Conservation (phyloP, 2,797 vertebrate genomes). For the Ceyx erithaca region DNA sequence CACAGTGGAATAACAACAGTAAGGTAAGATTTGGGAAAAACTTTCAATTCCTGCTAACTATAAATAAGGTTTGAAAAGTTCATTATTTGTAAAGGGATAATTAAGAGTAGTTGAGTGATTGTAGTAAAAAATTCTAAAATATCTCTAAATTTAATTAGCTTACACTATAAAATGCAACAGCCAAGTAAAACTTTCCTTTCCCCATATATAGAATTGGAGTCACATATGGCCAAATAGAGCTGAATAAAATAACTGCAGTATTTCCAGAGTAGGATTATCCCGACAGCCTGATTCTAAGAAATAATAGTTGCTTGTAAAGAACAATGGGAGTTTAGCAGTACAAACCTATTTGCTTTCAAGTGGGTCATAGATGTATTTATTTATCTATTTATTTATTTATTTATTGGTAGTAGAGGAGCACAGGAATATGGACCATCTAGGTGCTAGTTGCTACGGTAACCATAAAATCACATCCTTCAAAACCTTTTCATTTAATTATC, state of each 20-base stretch:
- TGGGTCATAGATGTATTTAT: not conserved
- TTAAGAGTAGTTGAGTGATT: not conserved
- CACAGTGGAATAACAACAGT: not conserved
- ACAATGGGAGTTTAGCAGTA: not conserved
- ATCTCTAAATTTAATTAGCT: not conserved
- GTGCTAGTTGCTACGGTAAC: conserved; percentile 34
- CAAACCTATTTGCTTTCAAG: conserved; percentile 29
- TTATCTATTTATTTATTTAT: not conserved
- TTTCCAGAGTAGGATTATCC: not conserved
- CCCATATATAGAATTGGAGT: not conserved
- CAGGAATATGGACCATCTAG: conserved; percentile 9
- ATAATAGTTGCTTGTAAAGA: not conserved
- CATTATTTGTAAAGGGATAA: not conserved
- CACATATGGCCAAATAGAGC: not conserved
- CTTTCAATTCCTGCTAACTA: not conserved
- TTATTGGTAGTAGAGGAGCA: not conserved
- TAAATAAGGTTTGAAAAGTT: not conserved
- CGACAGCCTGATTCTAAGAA: not conserved
- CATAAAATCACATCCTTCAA: conserved; percentile 22
- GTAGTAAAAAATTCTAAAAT: not conserved
- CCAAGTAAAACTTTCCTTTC: not conserved
- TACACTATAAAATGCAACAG: not conserved
- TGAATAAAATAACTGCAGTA: not conserved
- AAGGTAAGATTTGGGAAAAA: not conserved
- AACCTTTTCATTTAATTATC: conserved; percentile 56